Conservation (phyloP, 23 tunicate species). For the Ascidia mentula region DNA sequence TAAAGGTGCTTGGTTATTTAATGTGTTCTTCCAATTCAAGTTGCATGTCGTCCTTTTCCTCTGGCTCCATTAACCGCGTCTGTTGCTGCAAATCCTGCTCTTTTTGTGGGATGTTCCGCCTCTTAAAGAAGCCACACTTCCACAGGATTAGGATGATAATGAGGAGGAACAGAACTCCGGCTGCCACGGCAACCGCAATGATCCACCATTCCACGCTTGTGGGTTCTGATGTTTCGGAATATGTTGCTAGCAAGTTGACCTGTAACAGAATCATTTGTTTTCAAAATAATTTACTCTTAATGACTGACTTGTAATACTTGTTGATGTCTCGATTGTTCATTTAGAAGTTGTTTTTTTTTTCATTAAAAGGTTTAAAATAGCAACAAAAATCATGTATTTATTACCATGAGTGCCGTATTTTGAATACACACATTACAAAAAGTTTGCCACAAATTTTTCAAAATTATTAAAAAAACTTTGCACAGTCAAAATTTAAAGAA, state of each 20-base stretch:
- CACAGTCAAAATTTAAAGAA: too few relatives aligned
- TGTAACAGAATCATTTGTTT: conserved; percentile 11
- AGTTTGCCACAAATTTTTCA: too few relatives aligned
- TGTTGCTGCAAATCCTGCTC: conserved; percentile 37
- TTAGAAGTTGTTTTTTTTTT: too few relatives aligned
- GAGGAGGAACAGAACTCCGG: conserved; percentile 69
- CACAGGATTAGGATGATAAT: conserved; percentile 63
- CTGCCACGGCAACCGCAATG: conserved; percentile 62
- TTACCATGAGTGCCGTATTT: too few relatives aligned
- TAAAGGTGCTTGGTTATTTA: too few relatives aligned
- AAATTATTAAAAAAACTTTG: too few relatives aligned
- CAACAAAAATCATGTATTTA: too few relatives aligned
- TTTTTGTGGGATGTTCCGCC: conserved; percentile 32
- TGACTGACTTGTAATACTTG: too few relatives aligned
- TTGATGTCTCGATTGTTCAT: too few relatives aligned
- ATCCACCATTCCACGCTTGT: conserved; percentile 72
- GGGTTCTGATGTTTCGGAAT: conserved; percentile 17
- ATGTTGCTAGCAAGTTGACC: conserved; percentile 55
- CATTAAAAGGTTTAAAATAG: too few relatives aligned
- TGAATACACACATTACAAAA: too few relatives aligned
- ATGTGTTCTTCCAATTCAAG: conserved; percentile 25
- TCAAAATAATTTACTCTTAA: neutral
- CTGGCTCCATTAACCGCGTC: conserved; percentile 13
- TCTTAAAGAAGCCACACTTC: conserved; percentile 90
- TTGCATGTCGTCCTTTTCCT: conserved; percentile 19